These are phyloP conservation scores for Pedionomus torquatus DNA, from an alignment of 2,113 vertebrate species.

Conservation along the genomic window DNA sequence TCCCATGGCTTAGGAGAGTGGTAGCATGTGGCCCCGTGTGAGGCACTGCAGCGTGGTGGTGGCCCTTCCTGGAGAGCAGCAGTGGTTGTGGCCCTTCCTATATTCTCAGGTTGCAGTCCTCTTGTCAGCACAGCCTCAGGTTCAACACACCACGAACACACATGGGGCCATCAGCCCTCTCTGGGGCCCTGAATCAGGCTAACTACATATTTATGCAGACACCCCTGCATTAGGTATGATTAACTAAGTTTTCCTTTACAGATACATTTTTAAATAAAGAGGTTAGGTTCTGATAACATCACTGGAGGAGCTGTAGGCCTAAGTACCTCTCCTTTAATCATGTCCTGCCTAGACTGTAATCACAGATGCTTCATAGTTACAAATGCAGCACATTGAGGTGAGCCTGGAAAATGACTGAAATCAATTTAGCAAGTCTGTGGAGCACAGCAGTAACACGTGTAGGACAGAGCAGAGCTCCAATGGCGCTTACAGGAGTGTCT, in stretches of 20 bases:
- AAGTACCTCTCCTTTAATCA: neutral
- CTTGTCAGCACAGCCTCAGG: neutral
- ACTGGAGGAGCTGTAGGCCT: neutral
- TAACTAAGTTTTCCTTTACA: neutral
- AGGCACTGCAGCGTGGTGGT: neutral
- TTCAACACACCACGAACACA: fast-evolving
- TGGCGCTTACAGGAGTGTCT: fast-evolving
- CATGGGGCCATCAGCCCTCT: neutral
- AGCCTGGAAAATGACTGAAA: neutral
- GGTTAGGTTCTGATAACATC: neutral
- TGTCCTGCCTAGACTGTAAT: neutral
- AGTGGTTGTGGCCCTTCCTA: too few relatives aligned
- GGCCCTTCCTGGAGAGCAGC: neutral
- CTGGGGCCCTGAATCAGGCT: neutral
- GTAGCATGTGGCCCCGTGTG: fast-evolving
- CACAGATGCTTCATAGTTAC: neutral
- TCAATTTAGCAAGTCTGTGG: neutral
- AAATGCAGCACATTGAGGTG: neutral
- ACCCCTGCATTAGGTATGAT: neutral
- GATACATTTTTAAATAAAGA: neutral
- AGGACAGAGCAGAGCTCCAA: neutral
- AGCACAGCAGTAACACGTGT: neutral
- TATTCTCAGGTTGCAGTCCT: neutral
- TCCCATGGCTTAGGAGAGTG: neutral
- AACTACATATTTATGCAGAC: neutral